Evolutionary conservation across 2,797 vertebrate species (phyloP).

Genomic region (Ceryle rudis): DNA sequence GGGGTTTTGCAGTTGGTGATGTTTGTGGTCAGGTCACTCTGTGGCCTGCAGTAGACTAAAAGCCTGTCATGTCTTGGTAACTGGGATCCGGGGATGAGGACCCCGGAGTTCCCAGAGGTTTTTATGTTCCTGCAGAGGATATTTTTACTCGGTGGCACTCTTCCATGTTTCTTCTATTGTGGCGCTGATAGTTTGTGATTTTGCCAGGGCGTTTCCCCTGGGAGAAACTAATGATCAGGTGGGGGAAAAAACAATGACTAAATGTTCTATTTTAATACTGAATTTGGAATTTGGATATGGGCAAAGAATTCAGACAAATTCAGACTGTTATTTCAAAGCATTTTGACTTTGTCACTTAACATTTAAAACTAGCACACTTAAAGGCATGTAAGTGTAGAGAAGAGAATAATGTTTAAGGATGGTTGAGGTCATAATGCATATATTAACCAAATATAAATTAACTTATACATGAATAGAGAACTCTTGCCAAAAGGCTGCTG

Average conservation of each 20-base stretch:
- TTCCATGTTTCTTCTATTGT: slow-evolving; percentile 42
- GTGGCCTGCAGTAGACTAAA: not conserved
- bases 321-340: not conserved
- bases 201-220: not conserved
- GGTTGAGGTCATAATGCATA: slow-evolving; percentile 16
- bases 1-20: not conserved
- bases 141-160: slow-evolving; percentile 30
- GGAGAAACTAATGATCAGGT: slow-evolving; percentile 24
- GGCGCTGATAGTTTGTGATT: not conserved
- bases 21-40: not conserved
- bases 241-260: not conserved
- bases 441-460: not conserved
- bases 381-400: not conserved
- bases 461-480: not conserved
- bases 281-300: not conserved
- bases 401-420: not conserved
- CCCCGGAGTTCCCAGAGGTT: not conserved
- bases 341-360: not conserved
- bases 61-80: not conserved
- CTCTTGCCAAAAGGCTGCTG: not conserved
- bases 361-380: not conserved
- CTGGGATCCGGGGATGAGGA: not conserved
- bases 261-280: not conserved
- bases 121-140: not conserved
- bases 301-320: not conserved